A percentile compares a stretch with the other conserved stretches of the same genome.
These are phyloP conservation scores for Apogon talboti DNA, from an alignment of 2,797 vertebrate genomes.

Conservation along the genomic window DNA sequence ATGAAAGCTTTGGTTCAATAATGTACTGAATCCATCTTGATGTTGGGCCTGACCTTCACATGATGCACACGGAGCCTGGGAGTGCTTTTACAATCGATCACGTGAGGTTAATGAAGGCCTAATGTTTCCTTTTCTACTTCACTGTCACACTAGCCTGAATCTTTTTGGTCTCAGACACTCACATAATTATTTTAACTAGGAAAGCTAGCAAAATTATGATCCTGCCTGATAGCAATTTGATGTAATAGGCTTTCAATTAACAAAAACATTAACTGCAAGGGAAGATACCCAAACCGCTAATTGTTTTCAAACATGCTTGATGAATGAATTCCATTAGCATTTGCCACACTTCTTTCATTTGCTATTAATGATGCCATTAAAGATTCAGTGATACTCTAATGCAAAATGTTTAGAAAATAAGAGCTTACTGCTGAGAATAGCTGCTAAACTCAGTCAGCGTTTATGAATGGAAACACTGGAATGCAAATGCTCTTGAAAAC, in stretches of 20 bases:
- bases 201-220: constrained; percentile 62
- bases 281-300: constrained; percentile 50
- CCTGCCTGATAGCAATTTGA: constrained; percentile 50
- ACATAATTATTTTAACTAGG: constrained; percentile 53
- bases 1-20: constrained; percentile 69
- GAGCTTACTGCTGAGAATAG: not conserved
- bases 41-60: constrained; percentile 66
- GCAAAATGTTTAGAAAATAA: constrained; percentile 19
- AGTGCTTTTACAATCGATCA: constrained; percentile 50
- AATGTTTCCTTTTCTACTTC: constrained; percentile 39
- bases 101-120: constrained; percentile 50
- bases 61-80: constrained; percentile 28
- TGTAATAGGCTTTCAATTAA: constrained; percentile 69
- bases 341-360: constrained; percentile 45
- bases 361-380: constrained; percentile 39
- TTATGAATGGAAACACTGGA: constrained; percentile 5
- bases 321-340: constrained; percentile 64
- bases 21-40: constrained; percentile 64
- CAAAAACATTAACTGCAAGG: constrained; percentile 57
- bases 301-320: constrained; percentile 68
- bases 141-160: constrained; percentile 23
- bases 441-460: not conserved
- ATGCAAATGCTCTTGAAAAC: not conserved
- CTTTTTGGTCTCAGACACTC: constrained; percentile 35
- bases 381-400: constrained; percentile 12